Evolutionary conservation across 1,140 invertebrate species (phyloP), one percentile per base, ranked within the genome.

Genomic region (Ptiloglossa arizonensis): DNA sequence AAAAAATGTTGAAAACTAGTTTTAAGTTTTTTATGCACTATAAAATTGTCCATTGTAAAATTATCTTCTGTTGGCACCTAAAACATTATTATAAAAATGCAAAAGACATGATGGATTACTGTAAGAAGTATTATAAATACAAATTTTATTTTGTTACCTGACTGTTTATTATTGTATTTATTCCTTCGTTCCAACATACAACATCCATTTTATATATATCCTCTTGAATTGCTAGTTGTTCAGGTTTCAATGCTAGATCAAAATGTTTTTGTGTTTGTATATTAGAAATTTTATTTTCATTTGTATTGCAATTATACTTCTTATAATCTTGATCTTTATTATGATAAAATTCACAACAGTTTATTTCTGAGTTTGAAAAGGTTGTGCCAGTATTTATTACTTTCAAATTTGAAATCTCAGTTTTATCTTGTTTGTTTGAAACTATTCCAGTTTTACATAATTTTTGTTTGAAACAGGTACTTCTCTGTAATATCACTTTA

Each of bases 201-300:
- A 85, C 60, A 72, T 90, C 88, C 89, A 89, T 90, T 70, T 87
- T 88, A 46, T 78, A 62, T 76, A 85, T 90, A 75, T 89, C 87
- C 56, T 81, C 77, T 48, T 82, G 84, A 79, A 89, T 80, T 44
- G 66, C 80, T 50, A 66, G 68, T 48, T 86, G 83, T 38, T 82
- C 60, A 46, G 38, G 57, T 68, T 54, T 79, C n/a, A 83, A 50
- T 24, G 77, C 66, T 67, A 70, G 69, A 0, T 19, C 38, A 17
- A 64, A 44, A 48, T 41, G 9, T 63, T 78, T 38, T 24, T 64
- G 50, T 9, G 27, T 9, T 32, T 70, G 32, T 24, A 54, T 38
- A 19, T 66, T 27, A n/a, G 19, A 38, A 64, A 54, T 60, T 83
- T 70, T 68, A 60, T 73, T 32, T 66, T 59, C 82, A 15, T 73